A percentile compares a stretch with the other conserved stretches of the same genome.
Conservation (phyloP, 2,113 vertebrate genomes). For the Coptodon bakossiorum region DNA sequence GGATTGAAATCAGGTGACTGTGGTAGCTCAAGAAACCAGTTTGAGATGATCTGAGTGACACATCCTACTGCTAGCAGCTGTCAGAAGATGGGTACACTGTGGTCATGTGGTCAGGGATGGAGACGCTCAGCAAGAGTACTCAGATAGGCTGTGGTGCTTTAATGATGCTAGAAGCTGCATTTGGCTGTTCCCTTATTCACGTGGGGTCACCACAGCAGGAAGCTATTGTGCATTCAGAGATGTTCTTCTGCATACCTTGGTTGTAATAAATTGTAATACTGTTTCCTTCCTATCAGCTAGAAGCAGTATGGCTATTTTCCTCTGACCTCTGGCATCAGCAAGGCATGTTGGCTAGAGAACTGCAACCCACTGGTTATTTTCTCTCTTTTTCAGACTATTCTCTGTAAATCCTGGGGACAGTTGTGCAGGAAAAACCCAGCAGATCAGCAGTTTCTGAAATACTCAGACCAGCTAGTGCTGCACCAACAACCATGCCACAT, state of each 20-base stretch:
- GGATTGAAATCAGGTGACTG: neutral
- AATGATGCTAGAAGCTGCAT: neutral
- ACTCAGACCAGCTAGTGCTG: neutral
- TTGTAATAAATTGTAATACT: neutral
- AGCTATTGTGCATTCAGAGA: neutral
- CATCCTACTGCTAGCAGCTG: neutral
- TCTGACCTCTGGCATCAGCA: neutral
- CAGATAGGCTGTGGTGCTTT: neutral
- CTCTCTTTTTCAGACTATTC: neutral
- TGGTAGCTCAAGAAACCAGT: neutral
- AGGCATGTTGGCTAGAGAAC: neutral
- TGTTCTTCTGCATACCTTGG: neutral
- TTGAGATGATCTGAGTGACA: neutral
- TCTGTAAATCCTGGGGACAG: neutral
- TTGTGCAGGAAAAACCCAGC: neutral
- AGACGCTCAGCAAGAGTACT: neutral
- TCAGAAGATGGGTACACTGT: neutral
- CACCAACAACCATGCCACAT: neutral
- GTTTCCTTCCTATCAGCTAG: neutral
- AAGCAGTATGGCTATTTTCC: neutral
- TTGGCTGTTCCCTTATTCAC: neutral
- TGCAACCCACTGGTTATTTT: neutral
- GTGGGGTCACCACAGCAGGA: neutral
- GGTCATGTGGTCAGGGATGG: neutral
- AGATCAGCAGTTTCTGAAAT: neutral